A percentile compares a stretch with the other conserved stretches of the same genome.
Conservation (phyloP, 2,113 vertebrate species). For the Maylandia zebra region DNA sequence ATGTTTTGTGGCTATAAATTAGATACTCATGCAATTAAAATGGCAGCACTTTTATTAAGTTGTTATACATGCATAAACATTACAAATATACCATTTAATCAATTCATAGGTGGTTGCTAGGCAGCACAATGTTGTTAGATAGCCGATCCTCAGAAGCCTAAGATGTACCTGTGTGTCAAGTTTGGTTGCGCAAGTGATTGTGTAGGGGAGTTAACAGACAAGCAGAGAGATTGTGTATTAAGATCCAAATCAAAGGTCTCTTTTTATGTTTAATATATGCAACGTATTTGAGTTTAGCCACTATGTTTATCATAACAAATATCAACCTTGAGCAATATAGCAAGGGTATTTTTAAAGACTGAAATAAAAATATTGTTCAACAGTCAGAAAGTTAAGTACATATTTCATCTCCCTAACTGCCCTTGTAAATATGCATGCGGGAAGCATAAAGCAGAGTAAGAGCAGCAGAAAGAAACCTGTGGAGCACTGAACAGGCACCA, state of each 20-base stretch:
- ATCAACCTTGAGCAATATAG: neutral
- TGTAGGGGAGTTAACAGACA: neutral
- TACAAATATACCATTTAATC: neutral
- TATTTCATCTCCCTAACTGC: neutral
- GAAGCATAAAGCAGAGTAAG: neutral
- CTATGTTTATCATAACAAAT: neutral
- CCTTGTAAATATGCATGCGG: neutral
- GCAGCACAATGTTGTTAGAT: neutral
- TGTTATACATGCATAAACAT: neutral
- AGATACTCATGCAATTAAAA: accelerated
- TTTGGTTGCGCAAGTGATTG: neutral
- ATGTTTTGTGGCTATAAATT: neutral
- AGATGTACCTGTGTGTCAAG: neutral
- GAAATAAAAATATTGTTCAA: neutral
- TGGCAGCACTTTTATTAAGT: neutral
- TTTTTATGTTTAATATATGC: neutral
- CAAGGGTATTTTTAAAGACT: neutral
- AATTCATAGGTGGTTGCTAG: neutral
- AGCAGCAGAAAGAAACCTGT: neutral
- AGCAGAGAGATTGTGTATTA: neutral
- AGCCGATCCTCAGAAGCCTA: accelerated
- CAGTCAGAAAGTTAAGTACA: neutral
- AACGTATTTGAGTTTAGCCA: neutral
- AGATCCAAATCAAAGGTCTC: neutral
- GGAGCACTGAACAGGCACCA: neutral